Conservation (phyloP, 2,797 vertebrate genomes). For the Paguma larvata region DNA sequence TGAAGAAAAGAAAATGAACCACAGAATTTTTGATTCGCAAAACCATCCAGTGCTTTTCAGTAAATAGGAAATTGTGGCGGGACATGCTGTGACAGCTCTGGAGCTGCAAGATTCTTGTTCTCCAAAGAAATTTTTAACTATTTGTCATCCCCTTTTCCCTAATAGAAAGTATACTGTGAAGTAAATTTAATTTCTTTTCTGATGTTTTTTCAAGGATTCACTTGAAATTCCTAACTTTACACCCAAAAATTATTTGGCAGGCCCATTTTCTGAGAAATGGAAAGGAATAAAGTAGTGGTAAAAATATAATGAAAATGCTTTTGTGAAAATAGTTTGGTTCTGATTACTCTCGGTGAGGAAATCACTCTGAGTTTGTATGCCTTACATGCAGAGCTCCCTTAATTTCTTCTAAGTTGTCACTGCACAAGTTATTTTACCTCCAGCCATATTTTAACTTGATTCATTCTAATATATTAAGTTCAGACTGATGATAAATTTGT, state of each 20-base stretch:
- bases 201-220: constrained; percentile 16
- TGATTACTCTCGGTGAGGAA: not conserved
- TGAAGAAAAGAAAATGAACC: constrained; percentile 76
- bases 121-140: constrained; percentile 10
- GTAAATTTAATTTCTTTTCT: constrained; percentile 54
- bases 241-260: constrained; percentile 31
- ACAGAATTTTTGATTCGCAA: constrained; percentile 62
- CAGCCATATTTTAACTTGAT: constrained; percentile 36
- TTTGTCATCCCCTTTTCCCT: not conserved
- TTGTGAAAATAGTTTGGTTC: constrained; percentile 47
- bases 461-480: constrained; percentile 16
- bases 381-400: not conserved
- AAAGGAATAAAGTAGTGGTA: not conserved
- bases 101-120: not conserved
- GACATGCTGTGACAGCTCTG: not conserved
- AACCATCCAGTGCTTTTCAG: constrained; percentile 68
- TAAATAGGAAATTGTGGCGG: not conserved
- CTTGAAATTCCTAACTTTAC: constrained; percentile 54
- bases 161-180: not conserved
- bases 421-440: constrained; percentile 32
- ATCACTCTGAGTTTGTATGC: constrained; percentile 10
- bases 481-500: constrained; percentile 26
- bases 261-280: constrained; percentile 55
- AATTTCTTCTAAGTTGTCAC: constrained; percentile 27
- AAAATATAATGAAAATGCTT: constrained; percentile 50